Base-by-base conservation (phyloP, 2,888 invertebrate species). In the Stenolophus ochropezus region DNA sequence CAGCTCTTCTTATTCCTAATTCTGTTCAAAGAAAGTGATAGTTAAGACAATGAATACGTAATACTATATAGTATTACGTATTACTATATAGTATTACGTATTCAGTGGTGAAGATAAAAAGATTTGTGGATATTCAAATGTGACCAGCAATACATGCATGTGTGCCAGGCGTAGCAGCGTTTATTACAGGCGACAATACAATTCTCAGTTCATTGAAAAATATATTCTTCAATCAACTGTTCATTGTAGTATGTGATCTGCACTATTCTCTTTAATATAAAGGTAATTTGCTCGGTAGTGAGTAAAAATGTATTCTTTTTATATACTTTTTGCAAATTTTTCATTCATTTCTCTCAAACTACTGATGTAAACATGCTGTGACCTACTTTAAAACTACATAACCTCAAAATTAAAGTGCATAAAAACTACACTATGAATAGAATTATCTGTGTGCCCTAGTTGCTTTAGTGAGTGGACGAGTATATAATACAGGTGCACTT, bases 381-480 rank as follows among this genome's bases (percentile, higher is more conserved):
- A 61, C 27, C 61, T 61, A 61, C 25, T 25, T 61, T 23, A n/a
- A 61, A 61, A 61, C 61, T 61, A 61, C 6, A 27, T 61, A 61
- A 27, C 27, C 27, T 61, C 61, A n/a, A 61, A 61, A 61, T 27
- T 25, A 61, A 25, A 61, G 23, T 61, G 33, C 4, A 27, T 20
- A 56, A 69, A 69, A 69, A 69, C 33, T 69, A 8, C 33, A 33
- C 65, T 69, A 18, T 33, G 65, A 69, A 69, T 33, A 6, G 14
- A 23, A 42, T 33, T 69, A 27, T 27, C 61, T 56, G 25, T 18
- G 4, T 42, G 6, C 14, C 8, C n/a, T 4, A 18, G n/a, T 11
- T 69, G 2, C 27, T 69, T n/a, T 21, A 23, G 4, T n/a, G n/a
- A 14, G 21, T 25, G 0, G 51, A 11, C 18, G 3, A 56, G 8